phyloP scores from a whole-genome alignment of 1,140 invertebrate genomes.

The Bacillus rossius region DNA sequence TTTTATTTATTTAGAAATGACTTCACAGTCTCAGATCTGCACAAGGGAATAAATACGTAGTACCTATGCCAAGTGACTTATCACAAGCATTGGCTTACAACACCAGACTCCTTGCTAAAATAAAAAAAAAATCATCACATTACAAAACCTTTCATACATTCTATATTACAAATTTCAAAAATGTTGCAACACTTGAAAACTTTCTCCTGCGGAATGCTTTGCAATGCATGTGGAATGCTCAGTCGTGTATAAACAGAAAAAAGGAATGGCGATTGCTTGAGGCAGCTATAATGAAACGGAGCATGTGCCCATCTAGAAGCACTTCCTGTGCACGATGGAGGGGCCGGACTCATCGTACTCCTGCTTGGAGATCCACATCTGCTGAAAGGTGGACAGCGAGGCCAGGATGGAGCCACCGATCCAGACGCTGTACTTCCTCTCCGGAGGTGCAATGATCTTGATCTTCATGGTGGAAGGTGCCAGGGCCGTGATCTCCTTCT shows the following conservation, averaged over 20 bases:
- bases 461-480: constrained; percentile 73
- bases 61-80: constrained; percentile 40
- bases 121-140: constrained; percentile 17
- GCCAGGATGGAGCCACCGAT: constrained; percentile 84
- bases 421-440: constrained; percentile 81
- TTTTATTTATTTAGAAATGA: constrained; percentile 27
- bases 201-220: constrained; percentile 4
- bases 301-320: constrained; percentile 67
- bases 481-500: constrained; percentile 70
- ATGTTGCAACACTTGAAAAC: constrained; percentile 5
- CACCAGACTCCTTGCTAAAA: not conserved
- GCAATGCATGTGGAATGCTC: too few species aligned
- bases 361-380: constrained; percentile 95
- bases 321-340: constrained; percentile 92
- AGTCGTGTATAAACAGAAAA: not conserved
- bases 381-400: constrained; percentile 84
- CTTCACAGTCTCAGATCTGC: constrained; percentile 46
- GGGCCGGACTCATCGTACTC: constrained; percentile 94
- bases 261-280: constrained; percentile 5
- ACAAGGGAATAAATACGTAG: constrained; percentile 49
- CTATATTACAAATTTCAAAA: constrained; percentile 12
- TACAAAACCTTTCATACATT: constrained; percentile 13
- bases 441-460: constrained; percentile 80
- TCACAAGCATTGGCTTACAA: constrained; percentile 6
- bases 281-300: not conserved